Conservation (phyloP, 2,113 vertebrate genomes). For the Megaceryle maxima region DNA sequence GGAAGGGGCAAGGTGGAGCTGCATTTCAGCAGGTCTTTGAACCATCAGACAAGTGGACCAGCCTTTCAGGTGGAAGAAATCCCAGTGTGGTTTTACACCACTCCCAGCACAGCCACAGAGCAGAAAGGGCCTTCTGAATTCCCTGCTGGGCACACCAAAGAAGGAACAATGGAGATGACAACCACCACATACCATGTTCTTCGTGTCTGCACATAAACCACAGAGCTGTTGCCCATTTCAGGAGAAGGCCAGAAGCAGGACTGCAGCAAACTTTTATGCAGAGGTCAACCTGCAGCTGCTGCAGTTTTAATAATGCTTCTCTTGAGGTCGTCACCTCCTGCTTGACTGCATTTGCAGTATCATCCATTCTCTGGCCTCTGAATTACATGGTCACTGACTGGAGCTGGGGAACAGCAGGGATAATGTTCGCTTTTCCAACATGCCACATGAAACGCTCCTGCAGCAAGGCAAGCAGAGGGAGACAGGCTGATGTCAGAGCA, state of each 20-base stretch:
- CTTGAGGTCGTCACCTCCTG: neutral
- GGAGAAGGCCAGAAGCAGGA: neutral
- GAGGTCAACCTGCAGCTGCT: neutral
- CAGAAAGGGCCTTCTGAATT: neutral
- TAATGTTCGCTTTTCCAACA: neutral
- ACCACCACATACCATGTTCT: no score
- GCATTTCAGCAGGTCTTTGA: neutral
- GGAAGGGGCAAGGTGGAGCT: neutral
- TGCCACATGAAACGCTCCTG: neutral
- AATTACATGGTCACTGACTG: neutral
- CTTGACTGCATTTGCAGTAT: neutral
- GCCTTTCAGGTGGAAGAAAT: neutral
- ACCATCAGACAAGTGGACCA: neutral
- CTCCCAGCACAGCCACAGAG: neutral
- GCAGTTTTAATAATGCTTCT: neutral
- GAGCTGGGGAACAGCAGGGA: neutral
- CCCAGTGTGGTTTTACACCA: neutral
- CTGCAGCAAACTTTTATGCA: neutral
- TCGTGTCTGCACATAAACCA: neutral
- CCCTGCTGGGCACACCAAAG: neutral
- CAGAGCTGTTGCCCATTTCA: neutral
- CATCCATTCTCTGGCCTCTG: neutral
- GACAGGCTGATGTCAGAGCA: fast-evolving
- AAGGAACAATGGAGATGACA: neutral
- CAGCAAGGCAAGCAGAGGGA: neutral